Base-by-base conservation (phyloP, 53 echinoderm and acorn worm species). In the Holothuria scabra region DNA sequence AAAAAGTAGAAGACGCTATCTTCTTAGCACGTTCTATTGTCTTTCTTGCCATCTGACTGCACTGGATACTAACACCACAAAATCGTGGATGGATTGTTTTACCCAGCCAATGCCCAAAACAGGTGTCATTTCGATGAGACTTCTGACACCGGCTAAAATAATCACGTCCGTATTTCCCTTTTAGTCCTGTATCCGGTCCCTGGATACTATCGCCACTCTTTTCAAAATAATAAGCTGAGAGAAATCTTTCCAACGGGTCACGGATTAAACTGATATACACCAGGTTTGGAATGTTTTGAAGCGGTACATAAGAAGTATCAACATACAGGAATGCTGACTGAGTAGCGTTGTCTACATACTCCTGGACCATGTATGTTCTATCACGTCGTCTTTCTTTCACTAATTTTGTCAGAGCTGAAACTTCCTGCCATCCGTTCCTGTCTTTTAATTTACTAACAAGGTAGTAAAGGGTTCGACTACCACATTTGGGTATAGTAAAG, bases 41-140 rank as follows among this genome's bases (percentile, higher is more conserved):
- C 28, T 81, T 81, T 33, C 82, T 41, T 12, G 82, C 82, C 82
- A 81, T 81, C 0, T 63, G 62, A 29, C 64, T 81, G 35, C 82
- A 81, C 4, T 25, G 25, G 24, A 12, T 62, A 1, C 35, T 63
- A 22, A 63, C 30, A 6, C 82, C 82, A 13, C 82, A 81, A 28
- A 81, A 81, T 23, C 82, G 62, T 2, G 82, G 82, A 38, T 81
- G 82, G 34, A 81, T 81, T 21, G 82, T 81, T 64, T 81, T 81
- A 0, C 82, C 82, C 0, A 81, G 62, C 82, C 82, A 81, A 49
- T 81, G 82, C 6, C 82, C 82, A 46, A 81, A 81, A 34, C 82
- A 81, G 12, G 65, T 64, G 25, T 81, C 65, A 23, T 81, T 81
- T 3, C 82, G 19, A 19, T 44, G 62, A 24, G 82, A 63, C 65